Percentiles rank a stretch among this genome's conserved stretches.
Conservation (phyloP, 2,797 vertebrate genomes). For the Natrix natrix region DNA sequence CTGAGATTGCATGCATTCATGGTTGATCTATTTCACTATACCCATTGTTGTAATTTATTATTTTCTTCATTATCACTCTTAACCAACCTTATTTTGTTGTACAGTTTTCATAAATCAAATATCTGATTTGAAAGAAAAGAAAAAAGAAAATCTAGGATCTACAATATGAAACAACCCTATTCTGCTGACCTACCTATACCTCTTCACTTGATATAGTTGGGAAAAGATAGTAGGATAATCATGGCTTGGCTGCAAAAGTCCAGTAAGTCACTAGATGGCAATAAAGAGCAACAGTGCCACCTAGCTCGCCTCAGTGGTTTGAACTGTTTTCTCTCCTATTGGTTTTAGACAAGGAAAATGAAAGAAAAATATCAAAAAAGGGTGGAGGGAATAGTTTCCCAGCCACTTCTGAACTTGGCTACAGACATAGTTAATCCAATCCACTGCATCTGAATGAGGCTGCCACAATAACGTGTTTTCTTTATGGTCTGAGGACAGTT, state of each 20-base stretch:
- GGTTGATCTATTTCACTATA: slow-evolving; percentile 1
- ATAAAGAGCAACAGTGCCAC: neutral
- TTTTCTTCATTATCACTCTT: neutral
- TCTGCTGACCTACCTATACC: neutral
- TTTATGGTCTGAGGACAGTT: neutral
- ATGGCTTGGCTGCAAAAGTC: neutral
- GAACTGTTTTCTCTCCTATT: neutral
- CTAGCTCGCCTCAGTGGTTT: neutral
- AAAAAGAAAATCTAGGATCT: neutral
- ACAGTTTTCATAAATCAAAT: neutral
- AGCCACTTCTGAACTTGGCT: neutral
- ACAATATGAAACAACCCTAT: neutral
- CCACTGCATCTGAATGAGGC: neutral
- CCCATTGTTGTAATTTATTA: neutral
- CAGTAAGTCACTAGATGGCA: neutral
- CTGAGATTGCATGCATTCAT: slow-evolving; percentile 22
- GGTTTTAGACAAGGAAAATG: neutral
- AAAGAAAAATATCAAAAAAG: neutral
- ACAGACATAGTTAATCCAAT: neutral
- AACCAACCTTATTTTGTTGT: neutral
- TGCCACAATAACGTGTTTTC: neutral
- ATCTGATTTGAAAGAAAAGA: neutral
- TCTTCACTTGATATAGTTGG: neutral
- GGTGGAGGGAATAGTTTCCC: neutral
- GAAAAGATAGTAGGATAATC: neutral